phyloP scores from a whole-genome alignment of 2,113 vertebrate genomes.

The Eretmochelys imbricata region DNA sequence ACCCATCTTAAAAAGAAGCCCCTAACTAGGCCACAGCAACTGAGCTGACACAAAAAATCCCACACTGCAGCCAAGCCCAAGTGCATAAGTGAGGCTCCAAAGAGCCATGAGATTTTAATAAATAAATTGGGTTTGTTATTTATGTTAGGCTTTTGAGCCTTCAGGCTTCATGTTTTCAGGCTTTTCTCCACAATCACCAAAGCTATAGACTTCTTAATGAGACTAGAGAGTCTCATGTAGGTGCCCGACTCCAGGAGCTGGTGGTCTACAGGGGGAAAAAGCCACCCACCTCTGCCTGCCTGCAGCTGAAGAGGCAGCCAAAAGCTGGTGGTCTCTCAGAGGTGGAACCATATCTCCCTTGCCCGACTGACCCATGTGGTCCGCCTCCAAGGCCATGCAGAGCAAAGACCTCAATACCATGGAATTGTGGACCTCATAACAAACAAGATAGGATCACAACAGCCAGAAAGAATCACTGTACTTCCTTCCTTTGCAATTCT shows the following conservation, averaged over 20 bases:
- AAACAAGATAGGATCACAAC: background rate
- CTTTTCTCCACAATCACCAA: constrained; percentile 1
- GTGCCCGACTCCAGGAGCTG: background rate
- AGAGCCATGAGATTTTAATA: background rate
- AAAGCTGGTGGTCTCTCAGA: too few species aligned
- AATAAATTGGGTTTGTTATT: background rate
- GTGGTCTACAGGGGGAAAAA: background rate
- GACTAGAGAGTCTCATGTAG: background rate
- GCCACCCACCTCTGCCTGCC: background rate
- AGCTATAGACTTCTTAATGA: constrained; percentile 8
- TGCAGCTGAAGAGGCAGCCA: too few species aligned
- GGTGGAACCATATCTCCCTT: too few species aligned
- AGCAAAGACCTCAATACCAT: too few species aligned
- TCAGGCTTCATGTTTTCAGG: constrained; percentile 46
- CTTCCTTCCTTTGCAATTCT: constrained; percentile 3
- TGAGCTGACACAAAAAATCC: background rate
- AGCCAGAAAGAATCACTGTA: constrained; percentile 24
- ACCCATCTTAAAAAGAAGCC: constrained; percentile 11
- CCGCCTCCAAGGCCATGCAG: too few species aligned
- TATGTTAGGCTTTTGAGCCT: constrained; percentile 22
- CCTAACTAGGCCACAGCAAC: constrained; percentile 41
- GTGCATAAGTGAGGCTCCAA: constrained; percentile 64
- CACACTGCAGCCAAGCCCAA: background rate
- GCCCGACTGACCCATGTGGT: too few species aligned
- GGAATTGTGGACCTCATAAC: too few species aligned